These are phyloP conservation scores for Lethenteron reissneri DNA, from an alignment of 2,113 vertebrate genomes.

Conservation along the genomic window DNA sequence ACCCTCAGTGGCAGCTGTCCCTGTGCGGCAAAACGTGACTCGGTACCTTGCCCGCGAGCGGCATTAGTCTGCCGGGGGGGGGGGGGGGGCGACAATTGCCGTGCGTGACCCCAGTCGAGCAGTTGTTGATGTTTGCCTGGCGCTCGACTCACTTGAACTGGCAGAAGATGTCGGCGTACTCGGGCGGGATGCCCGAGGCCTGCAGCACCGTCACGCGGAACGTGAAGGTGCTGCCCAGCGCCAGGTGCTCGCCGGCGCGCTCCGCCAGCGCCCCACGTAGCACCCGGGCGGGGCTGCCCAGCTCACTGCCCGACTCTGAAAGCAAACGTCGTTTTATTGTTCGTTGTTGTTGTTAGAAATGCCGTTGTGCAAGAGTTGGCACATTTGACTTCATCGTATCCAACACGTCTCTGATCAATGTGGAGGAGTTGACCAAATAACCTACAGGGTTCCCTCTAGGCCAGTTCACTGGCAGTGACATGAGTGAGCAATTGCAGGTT, in stretches of 20 bases:
- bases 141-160: conserved; percentile 78
- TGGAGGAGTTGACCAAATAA: no score
- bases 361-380: no score
- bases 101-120: not conserved
- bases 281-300: no score
- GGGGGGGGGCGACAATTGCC: not conserved
- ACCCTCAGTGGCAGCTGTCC: not conserved
- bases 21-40: not conserved
- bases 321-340: no score
- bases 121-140: not conserved
- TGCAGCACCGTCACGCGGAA: conserved; percentile 91
- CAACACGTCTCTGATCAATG: no score
- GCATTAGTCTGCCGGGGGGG: not conserved
- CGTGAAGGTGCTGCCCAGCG: conserved; percentile 73
- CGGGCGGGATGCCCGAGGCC: conserved; percentile 56
- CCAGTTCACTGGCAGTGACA: no score
- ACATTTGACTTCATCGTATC: no score
- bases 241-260: conserved; percentile 38
- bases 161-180: conserved; percentile 94
- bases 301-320: no score
- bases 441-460: no score
- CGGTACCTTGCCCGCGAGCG: not conserved
- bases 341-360: no score
- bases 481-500: no score
- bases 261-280: no score